phyloP scores from a whole-genome alignment of 2,797 vertebrate species.

The Fistularia tabacaria region DNA sequence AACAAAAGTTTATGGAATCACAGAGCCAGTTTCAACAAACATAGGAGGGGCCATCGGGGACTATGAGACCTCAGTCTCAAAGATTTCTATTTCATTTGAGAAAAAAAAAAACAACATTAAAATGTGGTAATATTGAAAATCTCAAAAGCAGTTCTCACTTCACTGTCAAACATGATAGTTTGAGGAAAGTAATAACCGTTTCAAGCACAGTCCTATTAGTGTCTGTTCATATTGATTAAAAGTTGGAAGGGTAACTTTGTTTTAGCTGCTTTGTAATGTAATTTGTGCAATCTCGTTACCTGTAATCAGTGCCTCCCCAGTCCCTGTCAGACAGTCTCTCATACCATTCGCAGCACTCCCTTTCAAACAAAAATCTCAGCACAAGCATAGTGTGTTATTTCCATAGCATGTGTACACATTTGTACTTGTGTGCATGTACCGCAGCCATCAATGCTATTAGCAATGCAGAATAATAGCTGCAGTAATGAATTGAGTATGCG shows the following conservation, averaged over 20 bases:
- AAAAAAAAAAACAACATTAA: too few species aligned
- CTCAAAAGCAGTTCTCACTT: slow-evolving; percentile 26
- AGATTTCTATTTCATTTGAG: too few species aligned
- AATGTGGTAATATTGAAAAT: slow-evolving; percentile 9
- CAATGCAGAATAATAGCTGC: slow-evolving; percentile 45
- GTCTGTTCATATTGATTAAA: slow-evolving; percentile 6
- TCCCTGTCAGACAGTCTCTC: slow-evolving; percentile 8
- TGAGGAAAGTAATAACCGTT: slow-evolving; percentile 18
- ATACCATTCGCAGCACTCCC: slow-evolving; percentile 15
- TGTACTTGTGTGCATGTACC: slow-evolving; percentile 10
- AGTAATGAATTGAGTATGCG: slow-evolving; percentile 61
- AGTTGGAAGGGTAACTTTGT: slow-evolving; percentile 8
- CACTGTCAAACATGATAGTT: slow-evolving; percentile 18
- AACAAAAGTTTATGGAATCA: too few species aligned
- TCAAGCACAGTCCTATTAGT: slow-evolving; percentile 27
- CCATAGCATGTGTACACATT: slow-evolving; percentile 8
- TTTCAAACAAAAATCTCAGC: slow-evolving; percentile 45
- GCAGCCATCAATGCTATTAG: slow-evolving; percentile 42
- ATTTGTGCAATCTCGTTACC: slow-evolving; percentile 53
- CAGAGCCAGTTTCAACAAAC: too few species aligned
- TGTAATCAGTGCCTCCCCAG: slow-evolving; percentile 36
- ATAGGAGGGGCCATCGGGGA: too few species aligned
- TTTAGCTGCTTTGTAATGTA: slow-evolving; percentile 24
- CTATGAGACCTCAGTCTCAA: too few species aligned
- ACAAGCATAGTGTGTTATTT: slow-evolving; percentile 30